Conservation (phyloP, 53 echinoderm and acorn worm species). For the Antedon mediterranea region DNA sequence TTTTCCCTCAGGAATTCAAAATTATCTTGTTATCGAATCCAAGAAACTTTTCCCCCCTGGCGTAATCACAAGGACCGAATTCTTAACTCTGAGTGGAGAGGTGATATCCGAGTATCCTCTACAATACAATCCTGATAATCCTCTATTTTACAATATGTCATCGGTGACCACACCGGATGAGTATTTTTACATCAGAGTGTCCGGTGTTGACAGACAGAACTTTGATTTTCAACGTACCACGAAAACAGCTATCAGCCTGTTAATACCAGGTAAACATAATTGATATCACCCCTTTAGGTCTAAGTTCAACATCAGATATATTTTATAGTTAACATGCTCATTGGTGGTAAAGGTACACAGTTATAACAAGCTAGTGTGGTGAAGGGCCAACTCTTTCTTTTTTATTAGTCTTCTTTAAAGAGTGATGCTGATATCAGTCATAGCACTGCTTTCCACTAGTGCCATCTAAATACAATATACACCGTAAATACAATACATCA, state of each 20-base stretch:
- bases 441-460: too few species aligned
- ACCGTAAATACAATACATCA: too few species aligned
- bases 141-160: constrained; percentile 39
- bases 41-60: constrained; percentile 50
- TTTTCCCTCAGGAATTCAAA: constrained; percentile 41
- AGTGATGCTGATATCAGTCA: too few species aligned
- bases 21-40: constrained; percentile 56
- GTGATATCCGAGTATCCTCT: constrained; percentile 34
- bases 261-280: constrained; percentile 53
- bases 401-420: too few species aligned
- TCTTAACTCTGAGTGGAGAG: constrained; percentile 68
- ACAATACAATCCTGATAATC: constrained; percentile 1
- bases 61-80: constrained; percentile 49
- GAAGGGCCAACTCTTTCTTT: too few species aligned
- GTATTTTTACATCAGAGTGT: constrained; percentile 73
- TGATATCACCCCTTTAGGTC: not conserved
- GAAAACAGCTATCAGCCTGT: constrained; percentile 46
- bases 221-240: constrained; percentile 61
- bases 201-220: constrained; percentile 58
- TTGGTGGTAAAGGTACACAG: too few species aligned
- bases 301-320: not conserved
- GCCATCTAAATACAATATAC: too few species aligned
- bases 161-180: constrained; percentile 60
- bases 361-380: too few species aligned
- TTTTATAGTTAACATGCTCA: too few species aligned